Evolutionary conservation across 2,888 invertebrate species (phyloP).

Genomic region (Lacanobia wlatinum): DNA sequence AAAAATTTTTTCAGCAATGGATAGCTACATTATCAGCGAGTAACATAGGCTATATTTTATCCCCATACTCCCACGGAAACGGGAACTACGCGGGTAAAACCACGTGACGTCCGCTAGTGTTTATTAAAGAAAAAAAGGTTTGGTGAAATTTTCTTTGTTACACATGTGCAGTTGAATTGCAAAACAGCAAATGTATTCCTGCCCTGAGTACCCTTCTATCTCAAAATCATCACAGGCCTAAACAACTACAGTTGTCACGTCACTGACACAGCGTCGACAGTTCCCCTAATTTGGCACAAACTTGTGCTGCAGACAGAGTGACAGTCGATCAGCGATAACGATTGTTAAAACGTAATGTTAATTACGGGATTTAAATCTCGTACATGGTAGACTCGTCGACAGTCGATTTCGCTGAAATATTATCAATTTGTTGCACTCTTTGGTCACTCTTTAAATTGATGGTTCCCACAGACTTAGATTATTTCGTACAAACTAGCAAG

Average conservation of each 20-base stretch:
- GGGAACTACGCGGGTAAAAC: too few relatives aligned
- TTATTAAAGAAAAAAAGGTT: not conserved
- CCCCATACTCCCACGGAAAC: too few relatives aligned
- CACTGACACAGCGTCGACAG: slow-evolving; percentile 4
- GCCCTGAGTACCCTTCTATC: not conserved
- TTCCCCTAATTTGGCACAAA: not conserved
- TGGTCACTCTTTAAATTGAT: slow-evolving; percentile 31
- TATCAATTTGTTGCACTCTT: not conserved
- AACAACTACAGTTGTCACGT: slow-evolving; percentile 29
- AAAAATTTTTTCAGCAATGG: too few relatives aligned
- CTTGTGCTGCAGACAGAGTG: not conserved
- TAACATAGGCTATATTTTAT: too few relatives aligned
- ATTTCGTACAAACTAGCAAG: too few relatives aligned
- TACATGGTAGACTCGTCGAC: not conserved
- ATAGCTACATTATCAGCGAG: too few relatives aligned
- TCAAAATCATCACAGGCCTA: not conserved
- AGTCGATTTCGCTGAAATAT: not conserved
- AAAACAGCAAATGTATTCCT: not conserved
- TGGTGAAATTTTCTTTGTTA: not conserved
- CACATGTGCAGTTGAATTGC: not conserved
- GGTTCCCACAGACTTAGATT: slow-evolving; percentile 12
- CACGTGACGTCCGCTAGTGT: too few relatives aligned
- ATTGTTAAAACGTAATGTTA: not conserved
- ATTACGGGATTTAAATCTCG: too few relatives aligned
- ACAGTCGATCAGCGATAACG: not conserved